Evolutionary conservation across 1,140 invertebrate genomes (phyloP).

Genomic region (Stegodyphus mimosarum): DNA sequence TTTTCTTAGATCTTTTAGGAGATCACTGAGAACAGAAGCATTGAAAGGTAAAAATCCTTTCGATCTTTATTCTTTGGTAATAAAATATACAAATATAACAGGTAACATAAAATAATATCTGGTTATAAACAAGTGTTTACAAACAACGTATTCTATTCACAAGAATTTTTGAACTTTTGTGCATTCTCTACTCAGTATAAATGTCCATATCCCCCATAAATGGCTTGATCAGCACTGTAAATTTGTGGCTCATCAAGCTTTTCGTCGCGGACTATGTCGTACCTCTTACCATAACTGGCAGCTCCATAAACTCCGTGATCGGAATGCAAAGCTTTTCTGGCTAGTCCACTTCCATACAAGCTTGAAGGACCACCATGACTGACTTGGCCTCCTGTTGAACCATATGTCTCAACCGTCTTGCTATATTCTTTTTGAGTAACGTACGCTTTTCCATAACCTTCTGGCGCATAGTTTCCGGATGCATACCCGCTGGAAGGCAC

Average conservation of each 20-base stretch:
- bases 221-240: conserved; percentile 32
- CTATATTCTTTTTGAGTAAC: conserved; percentile 48
- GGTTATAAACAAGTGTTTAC: conserved; percentile 38
- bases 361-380: background rate
- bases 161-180: background rate
- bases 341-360: background rate
- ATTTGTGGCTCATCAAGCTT: conserved; percentile 11
- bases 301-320: conserved; percentile 33
- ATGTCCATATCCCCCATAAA: conserved; percentile 45
- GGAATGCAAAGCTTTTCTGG: conserved; percentile 9
- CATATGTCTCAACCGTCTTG: conserved; percentile 43
- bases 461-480: background rate
- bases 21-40: background rate
- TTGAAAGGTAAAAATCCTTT: background rate
- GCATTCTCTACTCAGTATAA: conserved; percentile 25
- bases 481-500: background rate
- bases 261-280: background rate
- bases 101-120: conserved; percentile 41
- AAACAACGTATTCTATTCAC: conserved; percentile 24
- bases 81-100: conserved; percentile 55
- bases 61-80: conserved; percentile 54
- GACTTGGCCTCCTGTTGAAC: background rate
- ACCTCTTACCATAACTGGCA: conserved; percentile 32
- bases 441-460: conserved; percentile 20
- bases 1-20: no score